These are phyloP conservation scores for Pygoscelis antarcticus DNA, from an alignment of 2,113 vertebrate genomes.

Conservation along the genomic window DNA sequence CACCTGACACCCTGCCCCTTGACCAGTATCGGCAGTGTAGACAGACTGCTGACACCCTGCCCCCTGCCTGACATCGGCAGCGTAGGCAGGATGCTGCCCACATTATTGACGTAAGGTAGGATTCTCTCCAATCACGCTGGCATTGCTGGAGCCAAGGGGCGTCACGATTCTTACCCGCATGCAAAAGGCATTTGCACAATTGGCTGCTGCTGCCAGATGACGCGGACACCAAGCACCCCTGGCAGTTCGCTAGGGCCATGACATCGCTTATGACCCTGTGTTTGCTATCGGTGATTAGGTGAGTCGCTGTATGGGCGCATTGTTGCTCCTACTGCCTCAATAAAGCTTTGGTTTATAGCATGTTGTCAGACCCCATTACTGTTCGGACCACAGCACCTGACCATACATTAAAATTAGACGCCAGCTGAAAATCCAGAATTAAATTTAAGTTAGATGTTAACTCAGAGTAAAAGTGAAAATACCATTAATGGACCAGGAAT, in stretches of 20 bases:
- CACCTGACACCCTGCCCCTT: background rate
- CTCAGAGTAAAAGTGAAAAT: background rate
- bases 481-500: background rate
- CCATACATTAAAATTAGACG: background rate
- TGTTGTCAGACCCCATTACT: background rate
- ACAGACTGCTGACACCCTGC: background rate
- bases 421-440: background rate
- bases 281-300: background rate
- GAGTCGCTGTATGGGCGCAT: rapidly evolving
- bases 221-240: background rate
- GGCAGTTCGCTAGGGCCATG: background rate
- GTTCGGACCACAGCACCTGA: background rate
- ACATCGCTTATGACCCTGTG: background rate
- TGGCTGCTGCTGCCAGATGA: background rate
- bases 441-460: background rate
- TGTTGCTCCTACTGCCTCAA: background rate
- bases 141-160: background rate
- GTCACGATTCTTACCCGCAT: rapidly evolving
- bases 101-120: rapidly evolving
- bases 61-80: rapidly evolving
- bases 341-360: background rate
- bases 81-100: rapidly evolving
- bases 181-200: background rate
- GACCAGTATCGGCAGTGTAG: background rate
- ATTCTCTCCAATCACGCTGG: background rate